phyloP scores from a whole-genome alignment of 1,140 invertebrate genomes.

The Wiebesia pumilae region DNA sequence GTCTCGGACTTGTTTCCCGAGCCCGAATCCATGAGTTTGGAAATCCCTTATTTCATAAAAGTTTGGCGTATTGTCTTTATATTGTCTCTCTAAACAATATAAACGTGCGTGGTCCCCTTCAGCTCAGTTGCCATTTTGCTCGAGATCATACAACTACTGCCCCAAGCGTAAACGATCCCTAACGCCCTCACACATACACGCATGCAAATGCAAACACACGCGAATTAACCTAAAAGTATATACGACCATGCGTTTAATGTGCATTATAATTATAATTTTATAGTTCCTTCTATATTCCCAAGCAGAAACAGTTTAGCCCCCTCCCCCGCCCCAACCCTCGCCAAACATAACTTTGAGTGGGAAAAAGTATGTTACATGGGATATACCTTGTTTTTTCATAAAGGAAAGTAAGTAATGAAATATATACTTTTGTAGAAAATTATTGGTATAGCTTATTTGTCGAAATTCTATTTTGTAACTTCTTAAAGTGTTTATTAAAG shows the following conservation, averaged over 20 bases:
- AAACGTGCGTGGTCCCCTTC: not conserved
- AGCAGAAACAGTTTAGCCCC: constrained; percentile 5
- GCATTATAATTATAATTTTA: not conserved
- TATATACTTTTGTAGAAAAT: not conserved
- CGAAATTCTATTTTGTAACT: not conserved
- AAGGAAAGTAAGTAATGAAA: constrained; percentile 22
- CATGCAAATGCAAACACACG: not conserved
- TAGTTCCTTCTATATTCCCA: not conserved
- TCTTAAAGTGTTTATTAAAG: not conserved
- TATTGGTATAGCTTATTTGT: not conserved
- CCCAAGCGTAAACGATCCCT: not conserved
- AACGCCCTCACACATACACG: not conserved
- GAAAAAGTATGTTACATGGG: constrained; percentile 33
- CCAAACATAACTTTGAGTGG: not conserved
- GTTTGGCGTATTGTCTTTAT: not conserved
- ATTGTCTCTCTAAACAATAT: not conserved
- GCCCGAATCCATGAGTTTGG: not conserved
- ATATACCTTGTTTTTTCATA: constrained; percentile 30
- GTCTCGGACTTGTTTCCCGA: not conserved
- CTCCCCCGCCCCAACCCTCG: not conserved
- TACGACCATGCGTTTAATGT: not conserved
- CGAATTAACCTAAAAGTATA: not conserved
- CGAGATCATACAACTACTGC: not conserved
- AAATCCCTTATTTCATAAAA: not conserved
- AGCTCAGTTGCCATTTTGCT: not conserved